These are phyloP conservation scores for Amniataba percoides DNA, from an alignment of 2,797 vertebrate species.

Conservation along the genomic window DNA sequence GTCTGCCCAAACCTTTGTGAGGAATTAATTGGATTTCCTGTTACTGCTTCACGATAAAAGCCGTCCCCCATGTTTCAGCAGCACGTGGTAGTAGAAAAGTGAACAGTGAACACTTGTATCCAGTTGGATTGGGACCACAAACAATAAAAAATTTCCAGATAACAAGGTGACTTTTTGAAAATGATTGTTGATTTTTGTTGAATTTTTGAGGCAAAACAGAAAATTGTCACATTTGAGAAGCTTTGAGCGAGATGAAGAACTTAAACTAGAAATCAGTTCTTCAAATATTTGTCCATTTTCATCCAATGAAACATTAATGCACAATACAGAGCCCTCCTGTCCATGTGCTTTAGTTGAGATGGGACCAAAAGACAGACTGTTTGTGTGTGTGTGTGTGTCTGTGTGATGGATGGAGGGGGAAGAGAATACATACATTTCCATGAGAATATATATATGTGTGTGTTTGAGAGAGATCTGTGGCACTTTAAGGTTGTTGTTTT, in stretches of 20 bases:
- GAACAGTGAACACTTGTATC: neutral
- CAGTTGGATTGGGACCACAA: neutral
- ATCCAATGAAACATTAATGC: neutral
- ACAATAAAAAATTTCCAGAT: neutral
- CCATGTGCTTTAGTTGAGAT: neutral
- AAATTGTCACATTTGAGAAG: fast-evolving
- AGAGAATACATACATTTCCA: conserved; percentile 15
- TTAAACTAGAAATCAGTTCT: fast-evolving
- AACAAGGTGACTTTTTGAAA: neutral
- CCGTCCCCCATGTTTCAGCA: too few species aligned
- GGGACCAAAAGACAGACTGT: neutral
- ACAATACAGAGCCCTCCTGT: neutral
- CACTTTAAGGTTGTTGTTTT: conserved; percentile 65
- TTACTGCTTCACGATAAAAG: neutral
- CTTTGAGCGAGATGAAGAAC: neutral
- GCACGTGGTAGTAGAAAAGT: neutral
- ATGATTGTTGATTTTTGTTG: neutral
- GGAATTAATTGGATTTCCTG: neutral
- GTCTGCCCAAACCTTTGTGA: too few species aligned
- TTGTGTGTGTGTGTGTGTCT: neutral
- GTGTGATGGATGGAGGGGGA: neutral
- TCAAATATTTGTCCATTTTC: neutral
- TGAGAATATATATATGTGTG: conserved; percentile 2
- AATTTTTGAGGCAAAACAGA: neutral
- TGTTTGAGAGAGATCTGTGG: conserved; percentile 36